Evolutionary conservation across 2,113 vertebrate genomes (phyloP).

Genomic region (Apeltes quadracus): DNA sequence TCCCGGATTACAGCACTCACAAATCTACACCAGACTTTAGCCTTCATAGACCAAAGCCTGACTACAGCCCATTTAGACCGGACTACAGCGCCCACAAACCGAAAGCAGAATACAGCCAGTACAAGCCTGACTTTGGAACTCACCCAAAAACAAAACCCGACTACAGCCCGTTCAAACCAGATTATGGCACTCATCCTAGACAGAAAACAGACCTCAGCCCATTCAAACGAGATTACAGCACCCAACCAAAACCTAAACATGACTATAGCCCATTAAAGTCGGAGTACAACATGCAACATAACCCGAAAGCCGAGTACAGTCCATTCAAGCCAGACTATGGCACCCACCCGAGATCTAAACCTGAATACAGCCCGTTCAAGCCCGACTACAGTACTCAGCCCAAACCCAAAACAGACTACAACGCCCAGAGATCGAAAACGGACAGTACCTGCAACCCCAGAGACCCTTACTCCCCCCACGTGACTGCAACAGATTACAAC

Average conservation of each 20-base stretch:
- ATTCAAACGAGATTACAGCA: constrained; percentile 77
- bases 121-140: constrained; percentile 78
- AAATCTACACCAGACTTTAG: constrained; percentile 77
- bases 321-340: constrained; percentile 75
- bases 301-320: constrained; percentile 74
- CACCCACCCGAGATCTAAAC: constrained; percentile 73
- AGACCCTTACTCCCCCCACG: constrained; percentile 72
- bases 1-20: constrained; percentile 74
- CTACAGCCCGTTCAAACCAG: constrained; percentile 78
- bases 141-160: constrained; percentile 75
- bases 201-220: constrained; percentile 77
- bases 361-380: constrained; percentile 76
- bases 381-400: constrained; percentile 77
- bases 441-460: constrained; percentile 73
- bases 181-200: constrained; percentile 77
- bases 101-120: constrained; percentile 75
- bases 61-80: constrained; percentile 75
- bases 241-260: constrained; percentile 76
- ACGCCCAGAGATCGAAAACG: constrained; percentile 68
- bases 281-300: constrained; percentile 75
- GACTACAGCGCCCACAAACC: constrained; percentile 74
- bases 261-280: constrained; percentile 79
- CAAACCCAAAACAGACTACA: constrained; percentile 77
- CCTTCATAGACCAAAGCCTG: constrained; percentile 76
- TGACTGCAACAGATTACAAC: constrained; percentile 70